Percentiles rank a stretch among this genome's conserved stretches.
phyloP scores from a whole-genome alignment of 2,888 invertebrate genomes.

The Sarcophaga carnaria region DNA sequence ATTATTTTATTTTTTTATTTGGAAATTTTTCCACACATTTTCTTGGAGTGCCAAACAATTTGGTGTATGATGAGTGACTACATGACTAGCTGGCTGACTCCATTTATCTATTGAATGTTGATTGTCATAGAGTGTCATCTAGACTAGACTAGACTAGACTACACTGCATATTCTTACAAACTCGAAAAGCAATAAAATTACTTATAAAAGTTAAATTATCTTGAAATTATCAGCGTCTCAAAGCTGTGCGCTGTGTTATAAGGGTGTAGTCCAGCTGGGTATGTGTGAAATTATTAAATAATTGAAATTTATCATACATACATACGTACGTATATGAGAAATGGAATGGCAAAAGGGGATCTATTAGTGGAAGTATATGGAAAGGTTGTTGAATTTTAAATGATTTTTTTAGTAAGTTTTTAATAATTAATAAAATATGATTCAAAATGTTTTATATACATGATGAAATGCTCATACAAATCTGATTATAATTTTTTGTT shows the following conservation, averaged over 20 bases:
- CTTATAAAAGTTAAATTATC: not conserved
- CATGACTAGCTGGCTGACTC: not conserved
- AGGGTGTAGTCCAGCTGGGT: slow-evolving; percentile 38
- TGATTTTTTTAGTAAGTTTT: too few relatives aligned
- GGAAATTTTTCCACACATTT: slow-evolving; percentile 32
- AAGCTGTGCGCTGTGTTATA: slow-evolving; percentile 2
- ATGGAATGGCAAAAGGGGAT: too few relatives aligned
- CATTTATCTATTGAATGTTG: not conserved
- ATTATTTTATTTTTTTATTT: not conserved
- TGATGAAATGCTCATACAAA: too few relatives aligned
- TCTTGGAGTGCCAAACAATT: slow-evolving; percentile 11
- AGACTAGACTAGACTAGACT: slow-evolving; percentile 5
- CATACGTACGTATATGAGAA: not conserved
- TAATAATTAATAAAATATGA: too few relatives aligned
- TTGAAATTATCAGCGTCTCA: slow-evolving; percentile 27
- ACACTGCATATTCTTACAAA: slow-evolving; percentile 1
- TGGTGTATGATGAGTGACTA: not conserved
- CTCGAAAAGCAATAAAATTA: not conserved
- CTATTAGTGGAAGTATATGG: too few relatives aligned
- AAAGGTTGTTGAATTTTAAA: too few relatives aligned
- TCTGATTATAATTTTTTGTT: too few relatives aligned
- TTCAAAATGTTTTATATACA: too few relatives aligned
- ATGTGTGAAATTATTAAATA: slow-evolving; percentile 14
- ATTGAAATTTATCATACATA: slow-evolving; percentile 19
- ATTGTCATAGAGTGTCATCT: not conserved